These are phyloP conservation scores for Notothenia rossii DNA, from an alignment of 2,113 vertebrate genomes.

Conservation along the genomic window DNA sequence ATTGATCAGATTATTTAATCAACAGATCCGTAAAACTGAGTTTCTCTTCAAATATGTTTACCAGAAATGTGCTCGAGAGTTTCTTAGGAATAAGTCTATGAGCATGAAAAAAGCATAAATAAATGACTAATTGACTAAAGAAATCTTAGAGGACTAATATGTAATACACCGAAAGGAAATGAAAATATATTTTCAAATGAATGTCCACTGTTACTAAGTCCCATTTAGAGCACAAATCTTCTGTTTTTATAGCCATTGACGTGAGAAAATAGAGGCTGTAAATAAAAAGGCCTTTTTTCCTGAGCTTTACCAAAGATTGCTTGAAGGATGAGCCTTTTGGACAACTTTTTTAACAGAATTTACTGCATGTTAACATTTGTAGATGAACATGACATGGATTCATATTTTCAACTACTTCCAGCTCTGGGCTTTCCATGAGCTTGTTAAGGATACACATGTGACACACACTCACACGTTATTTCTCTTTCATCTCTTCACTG, in stretches of 20 bases:
- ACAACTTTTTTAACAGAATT: background rate
- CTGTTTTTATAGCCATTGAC: background rate
- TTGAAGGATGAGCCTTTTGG: background rate
- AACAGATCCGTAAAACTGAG: too few relatives aligned
- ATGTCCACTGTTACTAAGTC: background rate
- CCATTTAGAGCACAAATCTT: background rate
- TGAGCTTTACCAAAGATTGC: background rate
- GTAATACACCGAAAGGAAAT: too few relatives aligned
- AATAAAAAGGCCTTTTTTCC: background rate
- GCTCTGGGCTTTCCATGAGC: background rate
- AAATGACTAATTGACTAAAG: too few relatives aligned
- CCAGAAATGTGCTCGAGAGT: too few relatives aligned
- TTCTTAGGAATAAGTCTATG: too few relatives aligned
- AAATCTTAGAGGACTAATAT: too few relatives aligned
- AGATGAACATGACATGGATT: background rate
- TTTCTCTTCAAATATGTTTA: too few relatives aligned
- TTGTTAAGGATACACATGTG: background rate
- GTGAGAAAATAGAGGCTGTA: background rate
- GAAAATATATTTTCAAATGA: background rate
- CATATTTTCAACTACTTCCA: conserved; percentile 4
- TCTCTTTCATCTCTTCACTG: background rate
- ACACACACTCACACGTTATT: conserved; percentile 11
- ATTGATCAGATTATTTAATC: too few relatives aligned
- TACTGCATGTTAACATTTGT: background rate
- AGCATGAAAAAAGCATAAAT: too few relatives aligned